phyloP scores from a whole-genome alignment of 2,888 invertebrate genomes.

The Melanostoma scalare region DNA sequence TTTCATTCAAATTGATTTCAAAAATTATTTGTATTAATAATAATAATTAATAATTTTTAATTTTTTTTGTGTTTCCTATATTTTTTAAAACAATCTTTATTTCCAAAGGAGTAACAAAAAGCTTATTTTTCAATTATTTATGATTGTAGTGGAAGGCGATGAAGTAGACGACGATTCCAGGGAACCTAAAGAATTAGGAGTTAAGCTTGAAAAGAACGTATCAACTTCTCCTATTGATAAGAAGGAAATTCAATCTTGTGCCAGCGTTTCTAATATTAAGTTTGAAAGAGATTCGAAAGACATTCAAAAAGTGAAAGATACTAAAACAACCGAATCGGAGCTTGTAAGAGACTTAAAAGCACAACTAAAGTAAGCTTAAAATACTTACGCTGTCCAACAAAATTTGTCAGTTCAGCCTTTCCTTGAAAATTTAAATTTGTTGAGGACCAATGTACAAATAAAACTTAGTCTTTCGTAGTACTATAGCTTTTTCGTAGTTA shows the following conservation, averaged over 20 bases:
- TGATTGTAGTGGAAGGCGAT: constrained; percentile 78
- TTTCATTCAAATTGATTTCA: no score
- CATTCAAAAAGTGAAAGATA: constrained; percentile 85
- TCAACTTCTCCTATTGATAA: constrained; percentile 83
- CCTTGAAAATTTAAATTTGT: no score
- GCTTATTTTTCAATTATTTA: constrained; percentile 2
- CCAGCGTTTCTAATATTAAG: constrained; percentile 83
- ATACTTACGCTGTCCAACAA: no score
- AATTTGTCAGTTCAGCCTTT: no score
- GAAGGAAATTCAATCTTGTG: constrained; percentile 82
- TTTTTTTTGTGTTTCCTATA: neutral
- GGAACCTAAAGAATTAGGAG: constrained; percentile 79
- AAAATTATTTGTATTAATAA: no score
- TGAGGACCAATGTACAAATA: no score
- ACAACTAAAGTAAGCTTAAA: constrained; percentile 90
- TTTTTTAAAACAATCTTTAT: constrained; percentile 6
- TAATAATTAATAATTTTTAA: no score
- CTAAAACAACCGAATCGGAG: constrained; percentile 86
- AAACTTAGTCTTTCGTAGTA: no score
- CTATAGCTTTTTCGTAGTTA: no score
- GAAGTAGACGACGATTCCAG: constrained; percentile 78
- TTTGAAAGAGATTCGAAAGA: constrained; percentile 86
- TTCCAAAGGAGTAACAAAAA: neutral
- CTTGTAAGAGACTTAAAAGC: constrained; percentile 89
- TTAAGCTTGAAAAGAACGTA: constrained; percentile 83